A percentile compares a stretch with the other conserved stretches of the same genome.
Evolutionary conservation across 2,888 invertebrate genomes (phyloP).

Genomic region (Orthosia cruda): DNA sequence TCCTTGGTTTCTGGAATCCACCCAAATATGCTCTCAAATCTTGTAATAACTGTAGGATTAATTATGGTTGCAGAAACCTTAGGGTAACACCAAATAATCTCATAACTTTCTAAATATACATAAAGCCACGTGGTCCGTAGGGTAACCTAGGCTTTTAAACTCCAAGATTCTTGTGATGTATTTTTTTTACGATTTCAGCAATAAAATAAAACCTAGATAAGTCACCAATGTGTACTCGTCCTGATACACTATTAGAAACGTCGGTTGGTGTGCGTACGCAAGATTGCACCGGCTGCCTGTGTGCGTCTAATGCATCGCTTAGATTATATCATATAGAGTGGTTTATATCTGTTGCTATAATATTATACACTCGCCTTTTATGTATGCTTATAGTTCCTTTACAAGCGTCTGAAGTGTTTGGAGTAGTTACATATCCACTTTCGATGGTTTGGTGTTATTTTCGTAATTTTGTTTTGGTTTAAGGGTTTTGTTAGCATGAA

Average conservation of each 20-base stretch:
- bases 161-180: background rate
- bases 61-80: too few species aligned
- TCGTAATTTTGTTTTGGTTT: constrained; percentile 9
- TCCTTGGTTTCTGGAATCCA: background rate
- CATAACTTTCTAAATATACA: background rate
- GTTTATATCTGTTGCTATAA: constrained; percentile 54
- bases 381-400: constrained; percentile 41
- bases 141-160: background rate
- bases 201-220: constrained; percentile 76
- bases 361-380: constrained; percentile 52
- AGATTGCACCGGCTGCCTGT: constrained; percentile 78
- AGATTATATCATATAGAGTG: constrained; percentile 85
- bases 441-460: constrained; percentile 46
- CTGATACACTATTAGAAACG: constrained; percentile 80
- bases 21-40: background rate
- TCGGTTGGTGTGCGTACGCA: constrained; percentile 73
- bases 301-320: constrained; percentile 88
- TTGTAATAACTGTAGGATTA: too few species aligned
- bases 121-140: background rate
- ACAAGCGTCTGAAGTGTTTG: constrained; percentile 42
- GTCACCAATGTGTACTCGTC: constrained; percentile 73
- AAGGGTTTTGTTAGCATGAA: background rate
- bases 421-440: constrained; percentile 47
- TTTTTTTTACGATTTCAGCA: background rate
- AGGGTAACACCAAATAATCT: too few species aligned